A percentile compares a stretch with the other conserved stretches of the same genome.
Evolutionary conservation across 2,797 vertebrate species (phyloP).

Genomic region (Diceros bicornis): DNA sequence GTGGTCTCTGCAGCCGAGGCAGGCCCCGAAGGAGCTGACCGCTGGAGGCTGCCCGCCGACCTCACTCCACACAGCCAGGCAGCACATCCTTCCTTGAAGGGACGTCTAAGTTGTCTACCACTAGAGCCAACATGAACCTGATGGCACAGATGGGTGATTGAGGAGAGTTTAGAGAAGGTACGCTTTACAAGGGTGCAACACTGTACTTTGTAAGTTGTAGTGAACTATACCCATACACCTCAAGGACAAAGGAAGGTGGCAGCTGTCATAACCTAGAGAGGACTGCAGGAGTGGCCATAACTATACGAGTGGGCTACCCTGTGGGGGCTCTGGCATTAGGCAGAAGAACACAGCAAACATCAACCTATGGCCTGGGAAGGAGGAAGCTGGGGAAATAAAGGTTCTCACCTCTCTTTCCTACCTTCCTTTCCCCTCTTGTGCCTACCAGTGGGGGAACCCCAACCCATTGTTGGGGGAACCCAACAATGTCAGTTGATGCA

Average conservation of each 20-base stretch:
- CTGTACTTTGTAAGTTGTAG: neutral
- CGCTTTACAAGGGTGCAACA: neutral
- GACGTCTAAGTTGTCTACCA: neutral
- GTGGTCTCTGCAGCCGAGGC: neutral
- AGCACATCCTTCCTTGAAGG: neutral
- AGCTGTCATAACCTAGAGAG: no score
- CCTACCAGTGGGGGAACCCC: neutral
- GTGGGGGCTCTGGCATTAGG: neutral
- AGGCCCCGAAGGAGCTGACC: neutral
- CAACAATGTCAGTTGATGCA: no score
- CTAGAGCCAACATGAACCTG: neutral
- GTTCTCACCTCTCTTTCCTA: neutral
- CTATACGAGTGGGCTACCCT: accelerated
- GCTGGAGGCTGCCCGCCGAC: no score
- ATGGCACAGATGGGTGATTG: neutral
- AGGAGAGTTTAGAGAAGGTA: neutral
- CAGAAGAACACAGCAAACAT: neutral
- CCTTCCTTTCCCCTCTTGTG: neutral
- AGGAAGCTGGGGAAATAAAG: neutral
- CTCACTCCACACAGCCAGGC: neutral
- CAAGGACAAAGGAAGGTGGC: neutral
- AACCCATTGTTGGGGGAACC: no score
- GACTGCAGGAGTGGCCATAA: neutral
- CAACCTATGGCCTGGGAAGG: neutral
- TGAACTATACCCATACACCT: neutral